Evolutionary conservation across 2,113 vertebrate genomes (phyloP).

Genomic region (Laticauda laticaudata): DNA sequence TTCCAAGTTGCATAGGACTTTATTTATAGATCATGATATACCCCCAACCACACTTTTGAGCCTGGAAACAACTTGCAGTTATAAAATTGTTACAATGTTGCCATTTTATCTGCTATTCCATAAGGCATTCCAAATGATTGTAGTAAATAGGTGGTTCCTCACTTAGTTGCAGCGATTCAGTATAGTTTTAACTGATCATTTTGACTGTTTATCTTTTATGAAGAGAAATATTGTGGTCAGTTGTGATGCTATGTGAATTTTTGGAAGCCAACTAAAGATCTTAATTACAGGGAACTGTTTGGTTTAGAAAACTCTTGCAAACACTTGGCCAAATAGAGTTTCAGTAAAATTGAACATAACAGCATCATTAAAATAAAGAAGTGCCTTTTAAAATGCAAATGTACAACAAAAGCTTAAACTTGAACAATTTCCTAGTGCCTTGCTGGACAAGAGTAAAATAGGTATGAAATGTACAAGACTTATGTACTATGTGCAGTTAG

Average conservation of each 20-base stretch:
- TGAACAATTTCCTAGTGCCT: constrained; percentile 93
- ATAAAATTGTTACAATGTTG: not conserved
- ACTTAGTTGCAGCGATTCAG: not conserved
- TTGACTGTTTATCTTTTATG: not conserved
- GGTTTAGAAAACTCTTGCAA: constrained; percentile 7
- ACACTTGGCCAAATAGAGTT: not conserved
- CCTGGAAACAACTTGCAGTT: not conserved
- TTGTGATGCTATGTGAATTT: not conserved
- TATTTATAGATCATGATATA: not conserved
- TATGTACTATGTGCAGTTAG: constrained; percentile 32
- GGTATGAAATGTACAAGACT: constrained; percentile 16
- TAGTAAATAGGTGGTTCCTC: not conserved
- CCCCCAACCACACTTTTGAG: not conserved
- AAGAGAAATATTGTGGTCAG: not conserved
- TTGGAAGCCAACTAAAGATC: constrained; percentile 29
- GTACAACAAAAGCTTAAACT: constrained; percentile 81
- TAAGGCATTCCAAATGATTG: not conserved
- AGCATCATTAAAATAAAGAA: constrained; percentile 70
- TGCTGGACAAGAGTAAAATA: constrained; percentile 71
- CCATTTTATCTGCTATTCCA: not conserved
- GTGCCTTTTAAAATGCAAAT: constrained; percentile 76
- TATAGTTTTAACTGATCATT: not conserved
- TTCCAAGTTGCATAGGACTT: not conserved
- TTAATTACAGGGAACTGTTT: constrained; percentile 3
- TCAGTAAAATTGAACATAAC: constrained; percentile 53